phyloP scores from a whole-genome alignment of 2,888 invertebrate species.

The Sphaeridia pumilis region DNA sequence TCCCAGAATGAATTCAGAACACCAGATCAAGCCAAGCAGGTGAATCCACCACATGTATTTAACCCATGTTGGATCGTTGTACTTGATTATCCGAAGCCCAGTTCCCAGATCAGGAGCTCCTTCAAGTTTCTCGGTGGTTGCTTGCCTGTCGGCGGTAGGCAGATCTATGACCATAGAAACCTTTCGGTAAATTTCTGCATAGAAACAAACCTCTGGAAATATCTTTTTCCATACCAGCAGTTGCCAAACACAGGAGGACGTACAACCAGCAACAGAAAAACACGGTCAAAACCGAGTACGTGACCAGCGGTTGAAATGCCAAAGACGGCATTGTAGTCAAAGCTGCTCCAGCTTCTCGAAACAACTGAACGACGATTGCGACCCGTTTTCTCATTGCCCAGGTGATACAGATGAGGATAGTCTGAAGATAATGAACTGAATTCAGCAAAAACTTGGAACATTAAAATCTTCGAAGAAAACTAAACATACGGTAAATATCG shows the following conservation, averaged over 20 bases:
- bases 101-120: no score
- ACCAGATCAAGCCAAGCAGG: conserved; percentile 80
- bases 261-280: conserved; percentile 79
- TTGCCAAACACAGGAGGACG: conserved; percentile 73
- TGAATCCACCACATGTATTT: conserved; percentile 93
- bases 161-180: no score
- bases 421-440: conserved; percentile 23
- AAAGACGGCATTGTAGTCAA: conserved; percentile 71
- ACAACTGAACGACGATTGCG: conserved; percentile 67
- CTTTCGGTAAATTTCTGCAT: no score
- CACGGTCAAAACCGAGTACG: conserved; percentile 61
- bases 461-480: neutral
- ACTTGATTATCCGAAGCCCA: conserved; percentile 57
- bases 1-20: conserved; percentile 83
- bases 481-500: conserved; percentile 64
- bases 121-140: no score
- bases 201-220: no score
- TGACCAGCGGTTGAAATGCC: conserved; percentile 70
- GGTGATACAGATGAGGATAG: conserved; percentile 53
- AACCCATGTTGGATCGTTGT: conserved; percentile 63
- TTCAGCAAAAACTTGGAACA: neutral
- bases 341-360: conserved; percentile 81
- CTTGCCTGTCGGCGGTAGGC: no score
- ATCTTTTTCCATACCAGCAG: conserved; percentile 67
- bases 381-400: conserved; percentile 68